phyloP scores from a whole-genome alignment of 2,113 vertebrate species.

The Rhinolophus sinicus region DNA sequence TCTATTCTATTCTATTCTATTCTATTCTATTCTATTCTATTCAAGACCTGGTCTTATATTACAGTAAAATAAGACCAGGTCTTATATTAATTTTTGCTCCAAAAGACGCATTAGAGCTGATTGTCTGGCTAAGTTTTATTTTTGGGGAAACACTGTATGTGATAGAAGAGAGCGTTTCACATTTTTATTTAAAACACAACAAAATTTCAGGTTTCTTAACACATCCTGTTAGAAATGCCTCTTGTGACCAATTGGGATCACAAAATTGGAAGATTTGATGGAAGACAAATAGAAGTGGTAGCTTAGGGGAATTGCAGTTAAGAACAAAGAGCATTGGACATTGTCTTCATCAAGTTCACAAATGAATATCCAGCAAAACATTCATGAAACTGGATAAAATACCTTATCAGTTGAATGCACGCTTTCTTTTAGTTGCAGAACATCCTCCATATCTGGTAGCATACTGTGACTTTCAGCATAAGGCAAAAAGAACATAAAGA shows the following conservation, averaged over 20 bases:
- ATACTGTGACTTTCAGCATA: background rate
- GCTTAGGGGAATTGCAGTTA: background rate
- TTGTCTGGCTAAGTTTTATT: too few relatives aligned
- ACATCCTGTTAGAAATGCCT: background rate
- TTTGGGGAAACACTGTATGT: background rate
- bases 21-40: too few relatives aligned
- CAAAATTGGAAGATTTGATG: background rate
- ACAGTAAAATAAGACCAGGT: too few relatives aligned
- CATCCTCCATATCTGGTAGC: background rate
- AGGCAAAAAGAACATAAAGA: background rate
- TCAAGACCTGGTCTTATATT: too few relatives aligned
- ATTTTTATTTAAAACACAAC: background rate
- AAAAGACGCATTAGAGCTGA: too few relatives aligned
- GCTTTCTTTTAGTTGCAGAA: background rate
- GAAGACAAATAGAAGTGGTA: background rate
- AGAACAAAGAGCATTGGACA: background rate
- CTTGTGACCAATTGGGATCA: background rate
- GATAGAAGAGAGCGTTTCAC: background rate
- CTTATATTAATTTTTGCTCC: too few relatives aligned
- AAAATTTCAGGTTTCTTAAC: background rate
- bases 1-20: too few relatives aligned
- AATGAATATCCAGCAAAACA: background rate
- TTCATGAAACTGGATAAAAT: background rate
- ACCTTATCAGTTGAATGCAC: background rate
- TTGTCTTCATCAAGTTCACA: background rate